phyloP scores from a whole-genome alignment of 2,888 invertebrate species.

The Diplazon laetatorius region DNA sequence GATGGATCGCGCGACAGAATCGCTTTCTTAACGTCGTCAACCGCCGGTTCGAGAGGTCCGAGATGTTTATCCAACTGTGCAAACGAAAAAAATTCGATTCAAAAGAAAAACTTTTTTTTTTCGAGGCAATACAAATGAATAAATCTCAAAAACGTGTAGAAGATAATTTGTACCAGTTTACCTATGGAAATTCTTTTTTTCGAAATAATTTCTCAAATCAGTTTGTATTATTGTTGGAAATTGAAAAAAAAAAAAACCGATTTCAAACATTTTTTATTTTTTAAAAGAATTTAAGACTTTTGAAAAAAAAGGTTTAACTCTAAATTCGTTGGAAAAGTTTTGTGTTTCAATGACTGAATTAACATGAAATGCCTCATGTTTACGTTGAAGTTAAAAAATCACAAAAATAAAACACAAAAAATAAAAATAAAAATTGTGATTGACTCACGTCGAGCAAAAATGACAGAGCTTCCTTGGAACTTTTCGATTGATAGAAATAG shows the following conservation, averaged over 20 bases:
- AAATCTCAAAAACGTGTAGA: not conserved
- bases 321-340: no score
- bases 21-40: conserved; percentile 88
- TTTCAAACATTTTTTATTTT: no score
- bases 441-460: conserved; percentile 91
- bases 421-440: no score
- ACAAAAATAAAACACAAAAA: no score
- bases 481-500: conserved; percentile 91
- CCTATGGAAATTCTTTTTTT: not conserved
- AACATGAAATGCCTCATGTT: not conserved
- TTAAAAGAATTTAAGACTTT: no score
- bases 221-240: no score
- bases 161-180: no score
- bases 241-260: no score
- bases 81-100: not conserved
- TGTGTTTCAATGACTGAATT: not conserved
- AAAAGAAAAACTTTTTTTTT: not conserved
- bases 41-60: conserved; percentile 66
- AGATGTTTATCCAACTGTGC: conserved; percentile 73
- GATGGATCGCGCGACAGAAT: conserved; percentile 84
- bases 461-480: conserved; percentile 89
- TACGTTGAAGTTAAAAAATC: no score
- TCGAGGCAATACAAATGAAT: not conserved
- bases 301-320: no score
- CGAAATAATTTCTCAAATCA: no score